phyloP scores from a whole-genome alignment of 2,113 vertebrate species.

The Monopterus albus region DNA sequence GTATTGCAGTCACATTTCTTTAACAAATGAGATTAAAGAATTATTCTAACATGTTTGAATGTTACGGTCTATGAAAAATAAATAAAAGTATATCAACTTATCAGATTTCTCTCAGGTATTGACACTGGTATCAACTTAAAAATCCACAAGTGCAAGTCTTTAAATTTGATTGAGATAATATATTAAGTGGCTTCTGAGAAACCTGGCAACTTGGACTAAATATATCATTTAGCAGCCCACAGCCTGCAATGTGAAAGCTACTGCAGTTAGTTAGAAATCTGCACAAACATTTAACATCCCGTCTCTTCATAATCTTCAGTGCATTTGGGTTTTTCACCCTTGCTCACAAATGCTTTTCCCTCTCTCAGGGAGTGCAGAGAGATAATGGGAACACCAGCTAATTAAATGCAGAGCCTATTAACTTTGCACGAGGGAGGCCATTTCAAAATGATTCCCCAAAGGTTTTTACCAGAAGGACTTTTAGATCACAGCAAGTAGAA shows the following conservation, averaged over 20 bases:
- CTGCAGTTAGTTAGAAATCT: slow-evolving; percentile 33
- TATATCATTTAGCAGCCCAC: background rate
- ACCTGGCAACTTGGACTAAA: background rate
- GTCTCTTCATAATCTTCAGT: slow-evolving; percentile 47
- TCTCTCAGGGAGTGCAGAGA: slow-evolving; percentile 64
- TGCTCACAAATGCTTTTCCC: slow-evolving; percentile 39
- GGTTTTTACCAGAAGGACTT: slow-evolving; percentile 66
- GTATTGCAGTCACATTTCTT: background rate
- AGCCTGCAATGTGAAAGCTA: background rate
- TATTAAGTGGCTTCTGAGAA: background rate
- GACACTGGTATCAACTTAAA: background rate
- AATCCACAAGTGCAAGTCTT: background rate
- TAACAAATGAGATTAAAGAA: too few relatives aligned
- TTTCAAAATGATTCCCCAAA: slow-evolving; percentile 70
- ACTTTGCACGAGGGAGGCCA: slow-evolving; percentile 75
- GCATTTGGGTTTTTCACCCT: slow-evolving; percentile 40
- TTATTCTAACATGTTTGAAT: too few relatives aligned
- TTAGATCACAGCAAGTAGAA: slow-evolving; percentile 56
- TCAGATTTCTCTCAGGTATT: background rate
- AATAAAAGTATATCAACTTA: background rate
- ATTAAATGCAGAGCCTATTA: slow-evolving; percentile 78
- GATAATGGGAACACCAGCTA: slow-evolving; percentile 81
- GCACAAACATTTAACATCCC: slow-evolving; percentile 27
- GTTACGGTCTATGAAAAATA: too few relatives aligned
- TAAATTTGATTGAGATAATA: background rate